phyloP scores from a whole-genome alignment of 1,140 invertebrate genomes.

The Bombus terrestris region DNA sequence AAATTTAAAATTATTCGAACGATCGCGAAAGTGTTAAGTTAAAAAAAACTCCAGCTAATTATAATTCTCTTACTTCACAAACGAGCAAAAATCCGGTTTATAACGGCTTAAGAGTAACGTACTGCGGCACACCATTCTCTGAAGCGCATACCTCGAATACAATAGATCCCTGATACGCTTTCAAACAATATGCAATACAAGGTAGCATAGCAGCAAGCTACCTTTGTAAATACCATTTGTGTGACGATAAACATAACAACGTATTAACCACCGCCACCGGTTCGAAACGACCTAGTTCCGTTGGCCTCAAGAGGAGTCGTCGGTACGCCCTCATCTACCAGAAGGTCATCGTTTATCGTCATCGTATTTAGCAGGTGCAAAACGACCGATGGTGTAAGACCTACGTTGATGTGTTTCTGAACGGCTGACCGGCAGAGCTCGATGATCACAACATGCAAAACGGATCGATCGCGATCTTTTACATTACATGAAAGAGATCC shows the following conservation, averaged over 20 bases:
- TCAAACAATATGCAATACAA: neutral
- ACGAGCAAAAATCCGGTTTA: neutral
- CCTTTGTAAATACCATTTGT: conserved; percentile 13
- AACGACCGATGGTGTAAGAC: too few relatives aligned
- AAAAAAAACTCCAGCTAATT: neutral
- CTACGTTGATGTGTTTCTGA: too few relatives aligned
- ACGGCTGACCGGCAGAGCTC: neutral
- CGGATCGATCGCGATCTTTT: conserved; percentile 20
- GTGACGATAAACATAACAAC: neutral
- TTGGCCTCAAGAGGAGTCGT: neutral
- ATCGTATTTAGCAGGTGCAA: conserved; percentile 1
- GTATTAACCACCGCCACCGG: neutral
- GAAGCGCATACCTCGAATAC: neutral
- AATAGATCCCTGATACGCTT: neutral
- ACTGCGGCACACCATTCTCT: neutral
- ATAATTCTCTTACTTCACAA: neutral
- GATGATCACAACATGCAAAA: conserved; percentile 1
- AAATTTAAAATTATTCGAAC: neutral
- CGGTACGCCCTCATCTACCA: conserved; percentile 8
- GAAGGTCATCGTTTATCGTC: conserved; percentile 26
- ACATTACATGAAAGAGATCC: conserved; percentile 8
- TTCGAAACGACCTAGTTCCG: conserved; percentile 24
- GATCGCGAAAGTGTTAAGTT: neutral
- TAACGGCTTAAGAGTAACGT: too few relatives aligned
- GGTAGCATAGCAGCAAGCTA: too few relatives aligned